These are phyloP conservation scores for Pseudoips prasinana DNA, from an alignment of 2,888 invertebrate genomes.

Conservation along the genomic window DNA sequence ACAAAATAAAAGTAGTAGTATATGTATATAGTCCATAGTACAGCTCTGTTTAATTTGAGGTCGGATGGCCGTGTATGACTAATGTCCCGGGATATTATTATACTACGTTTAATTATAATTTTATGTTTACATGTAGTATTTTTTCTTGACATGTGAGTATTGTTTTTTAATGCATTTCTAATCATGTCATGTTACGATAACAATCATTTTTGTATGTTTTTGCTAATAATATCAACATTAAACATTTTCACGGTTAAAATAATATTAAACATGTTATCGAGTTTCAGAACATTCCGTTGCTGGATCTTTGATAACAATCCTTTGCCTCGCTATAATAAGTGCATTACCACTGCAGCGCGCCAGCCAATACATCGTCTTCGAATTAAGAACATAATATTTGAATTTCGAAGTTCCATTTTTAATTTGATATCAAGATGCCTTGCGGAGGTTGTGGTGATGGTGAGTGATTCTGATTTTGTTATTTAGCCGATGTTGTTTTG, in stretches of 20 bases:
- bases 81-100: too few relatives aligned
- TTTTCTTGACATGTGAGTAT: too few relatives aligned
- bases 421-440: slow-evolving; percentile 57
- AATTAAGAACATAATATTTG: slow-evolving; percentile 15
- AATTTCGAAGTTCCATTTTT: slow-evolving; percentile 12
- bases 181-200: too few relatives aligned
- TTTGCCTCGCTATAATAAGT: slow-evolving; percentile 14
- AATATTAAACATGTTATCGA: slow-evolving; percentile 21
- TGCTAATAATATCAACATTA: background rate
- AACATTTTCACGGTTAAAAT: slow-evolving; percentile 5
- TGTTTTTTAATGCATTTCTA: too few relatives aligned
- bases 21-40: too few relatives aligned
- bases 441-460: slow-evolving; percentile 72
- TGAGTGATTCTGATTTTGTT: slow-evolving; percentile 43
- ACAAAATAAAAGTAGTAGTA: too few relatives aligned
- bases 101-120: too few relatives aligned
- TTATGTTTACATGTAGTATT: too few relatives aligned
- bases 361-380: slow-evolving; percentile 20
- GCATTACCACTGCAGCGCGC: slow-evolving; percentile 24
- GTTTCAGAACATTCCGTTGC: slow-evolving; percentile 24
- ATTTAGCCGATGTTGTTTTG: too few relatives aligned
- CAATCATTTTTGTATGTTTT: too few relatives aligned
- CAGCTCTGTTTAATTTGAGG: too few relatives aligned
- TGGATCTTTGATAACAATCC: slow-evolving; percentile 24
- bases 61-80: too few relatives aligned